A percentile compares a stretch with the other conserved stretches of the same genome.
phyloP scores from a whole-genome alignment of 2,888 invertebrate genomes.

The Stegana nigrithorax region DNA sequence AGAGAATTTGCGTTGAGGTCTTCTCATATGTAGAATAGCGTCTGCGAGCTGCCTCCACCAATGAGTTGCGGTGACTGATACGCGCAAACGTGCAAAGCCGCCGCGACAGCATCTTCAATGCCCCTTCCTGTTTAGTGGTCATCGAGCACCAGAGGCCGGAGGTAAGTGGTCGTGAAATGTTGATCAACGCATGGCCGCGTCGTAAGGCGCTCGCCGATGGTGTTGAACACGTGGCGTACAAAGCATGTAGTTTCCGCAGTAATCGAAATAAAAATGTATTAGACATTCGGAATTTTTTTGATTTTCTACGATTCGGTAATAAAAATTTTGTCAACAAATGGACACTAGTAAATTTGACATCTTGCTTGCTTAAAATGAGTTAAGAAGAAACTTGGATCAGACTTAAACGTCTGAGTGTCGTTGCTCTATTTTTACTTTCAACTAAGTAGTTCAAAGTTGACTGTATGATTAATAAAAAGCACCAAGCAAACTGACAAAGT shows the following conservation, averaged over 20 bases:
- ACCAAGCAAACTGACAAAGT: no score
- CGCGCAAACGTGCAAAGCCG: background rate
- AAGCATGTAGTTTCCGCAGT: background rate
- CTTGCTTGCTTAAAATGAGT: no score
- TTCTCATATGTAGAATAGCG: constrained; percentile 36
- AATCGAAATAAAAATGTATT: constrained; percentile 10
- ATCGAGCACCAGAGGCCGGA: constrained; percentile 26
- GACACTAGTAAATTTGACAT: constrained; percentile 49
- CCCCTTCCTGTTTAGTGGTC: no score
- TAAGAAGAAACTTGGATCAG: no score
- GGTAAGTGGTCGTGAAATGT: constrained; percentile 32
- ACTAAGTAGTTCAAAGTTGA: no score
- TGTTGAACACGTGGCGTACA: background rate
- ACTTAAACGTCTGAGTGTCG: no score
- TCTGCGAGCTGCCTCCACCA: constrained; percentile 31
- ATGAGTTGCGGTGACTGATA: background rate
- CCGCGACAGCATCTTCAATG: background rate
- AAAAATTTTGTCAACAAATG: constrained; percentile 31
- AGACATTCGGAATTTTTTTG: constrained; percentile 28
- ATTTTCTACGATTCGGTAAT: background rate
- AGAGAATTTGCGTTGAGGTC: constrained; percentile 64
- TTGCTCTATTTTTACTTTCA: no score
- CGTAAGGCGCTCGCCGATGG: constrained; percentile 18
- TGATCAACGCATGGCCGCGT: constrained; percentile 28
- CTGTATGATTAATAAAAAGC: no score